phyloP scores from a whole-genome alignment of 2,113 vertebrate species.

The Panurus biarmicus region DNA sequence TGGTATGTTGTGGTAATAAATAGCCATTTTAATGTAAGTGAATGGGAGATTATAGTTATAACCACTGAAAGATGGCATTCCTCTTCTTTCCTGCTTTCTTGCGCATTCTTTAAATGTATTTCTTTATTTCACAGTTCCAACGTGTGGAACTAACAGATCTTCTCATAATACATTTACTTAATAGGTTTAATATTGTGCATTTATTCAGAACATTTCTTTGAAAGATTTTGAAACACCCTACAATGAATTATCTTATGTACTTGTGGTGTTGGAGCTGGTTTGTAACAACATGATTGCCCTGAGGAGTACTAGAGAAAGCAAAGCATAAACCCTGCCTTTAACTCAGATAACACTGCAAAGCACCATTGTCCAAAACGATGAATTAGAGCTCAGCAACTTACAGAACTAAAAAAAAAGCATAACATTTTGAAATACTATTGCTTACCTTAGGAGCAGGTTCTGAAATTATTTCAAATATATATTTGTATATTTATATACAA shows the following conservation, averaged over 20 bases:
- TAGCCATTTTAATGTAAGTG: not conserved
- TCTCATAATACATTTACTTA: not conserved
- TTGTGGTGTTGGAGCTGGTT: not conserved
- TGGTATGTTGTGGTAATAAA: not conserved
- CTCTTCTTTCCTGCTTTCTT: not conserved
- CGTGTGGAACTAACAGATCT: not conserved
- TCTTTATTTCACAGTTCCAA: not conserved
- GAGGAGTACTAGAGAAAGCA: not conserved
- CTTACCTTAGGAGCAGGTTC: not conserved
- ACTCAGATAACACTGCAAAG: not conserved
- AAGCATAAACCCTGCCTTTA: not conserved
- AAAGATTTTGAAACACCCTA: not conserved
- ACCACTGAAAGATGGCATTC: not conserved
- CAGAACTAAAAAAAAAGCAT: not conserved
- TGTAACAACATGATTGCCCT: not conserved
- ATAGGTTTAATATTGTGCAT: not conserved
- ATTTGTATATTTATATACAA: no score
- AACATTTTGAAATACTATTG: not conserved
- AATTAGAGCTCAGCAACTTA: not conserved
- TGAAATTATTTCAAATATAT: not conserved
- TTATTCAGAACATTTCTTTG: not conserved
- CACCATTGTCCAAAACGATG: not conserved
- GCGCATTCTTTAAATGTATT: not conserved
- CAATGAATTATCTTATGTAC: not conserved
- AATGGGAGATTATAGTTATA: not conserved